phyloP scores from a whole-genome alignment of 2,888 invertebrate genomes.

The Melinaea menophilus region DNA sequence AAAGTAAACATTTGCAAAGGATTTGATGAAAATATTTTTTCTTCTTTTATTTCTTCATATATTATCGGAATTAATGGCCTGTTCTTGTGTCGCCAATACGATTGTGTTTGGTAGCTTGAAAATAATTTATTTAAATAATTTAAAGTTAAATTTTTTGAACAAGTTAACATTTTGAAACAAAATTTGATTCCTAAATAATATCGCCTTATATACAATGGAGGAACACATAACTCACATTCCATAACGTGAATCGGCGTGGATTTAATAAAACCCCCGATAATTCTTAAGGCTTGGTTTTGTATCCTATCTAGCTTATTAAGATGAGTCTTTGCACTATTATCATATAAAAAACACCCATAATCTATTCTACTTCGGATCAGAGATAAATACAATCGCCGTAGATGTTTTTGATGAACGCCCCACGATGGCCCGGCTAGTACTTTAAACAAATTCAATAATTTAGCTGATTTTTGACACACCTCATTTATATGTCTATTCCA shows the following conservation, averaged over 20 bases:
- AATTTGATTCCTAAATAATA: constrained; percentile 20
- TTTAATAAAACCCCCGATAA: constrained; percentile 24
- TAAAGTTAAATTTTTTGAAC: too few relatives aligned
- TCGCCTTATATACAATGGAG: constrained; percentile 21
- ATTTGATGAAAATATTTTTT: too few relatives aligned
- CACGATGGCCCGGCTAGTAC: constrained; percentile 16
- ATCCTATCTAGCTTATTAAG: constrained; percentile 21
- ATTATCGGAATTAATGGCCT: background rate
- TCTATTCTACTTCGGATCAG: constrained; percentile 22
- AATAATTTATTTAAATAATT: too few relatives aligned
- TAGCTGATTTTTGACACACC: too few relatives aligned
- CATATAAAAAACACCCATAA: constrained; percentile 21
- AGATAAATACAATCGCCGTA: constrained; percentile 19
- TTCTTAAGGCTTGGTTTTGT: constrained; percentile 21
- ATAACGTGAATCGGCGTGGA: constrained; percentile 24
- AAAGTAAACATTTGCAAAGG: background rate
- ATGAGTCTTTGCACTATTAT: constrained; percentile 14
- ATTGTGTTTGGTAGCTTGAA: too few relatives aligned
- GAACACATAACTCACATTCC: constrained; percentile 20
- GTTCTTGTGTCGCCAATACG: too few relatives aligned
- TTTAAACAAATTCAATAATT: too few relatives aligned
- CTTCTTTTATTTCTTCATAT: too few relatives aligned
- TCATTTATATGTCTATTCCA: too few relatives aligned
- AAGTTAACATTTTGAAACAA: too few relatives aligned
- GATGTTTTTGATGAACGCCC: constrained; percentile 21